Base-by-base conservation (phyloP, 2,888 invertebrate species). In the Caenorhabditis zanzibari region DNA sequence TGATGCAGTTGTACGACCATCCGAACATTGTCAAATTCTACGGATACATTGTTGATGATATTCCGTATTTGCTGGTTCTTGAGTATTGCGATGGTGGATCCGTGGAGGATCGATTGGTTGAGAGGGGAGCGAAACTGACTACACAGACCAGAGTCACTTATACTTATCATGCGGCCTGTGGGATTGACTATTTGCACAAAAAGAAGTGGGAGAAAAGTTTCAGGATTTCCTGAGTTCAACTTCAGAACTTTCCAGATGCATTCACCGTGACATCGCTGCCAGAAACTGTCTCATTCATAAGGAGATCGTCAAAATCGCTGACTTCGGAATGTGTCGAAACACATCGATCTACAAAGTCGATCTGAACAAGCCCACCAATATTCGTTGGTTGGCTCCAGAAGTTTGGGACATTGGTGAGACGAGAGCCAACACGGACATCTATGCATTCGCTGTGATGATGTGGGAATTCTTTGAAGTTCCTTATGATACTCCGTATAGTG, bases 361-460 rank as follows among this genome's bases (percentile, higher is more conserved):
- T 68, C 84, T 88, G 41, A 82, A 73, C 66, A 90, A 90, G 68
- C 89, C 90, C 47, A 81, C 82, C 44, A 90, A 90, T 79, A 88
- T 90, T 16, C 87, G 90, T 26, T 90, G 90, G 90, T 80, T 90
- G 54, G 89, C 89, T 4, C 90, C 90, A 10, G 90, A 90, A 76
- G 90, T 90, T 19, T 90, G 89, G 90, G 84, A 85, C 19, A 89
- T 73, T 47, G 90, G 88, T n/a, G 88, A 90, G 75, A 90, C 90
- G 9, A 85, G 86, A n/a, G 85, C 82, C 75, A 85, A 86, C 76
- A 90, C 90, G 5, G 90, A 90, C 82, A 85, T 89, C 52, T 90
- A 88, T 74, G 90, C 90, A 12, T 90, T 90, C 61, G 90, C 86
- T 35, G 81, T 87, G 4, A 86, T 87, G 86, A 84, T 88, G 49